A percentile compares a stretch with the other conserved stretches of the same genome.
Conservation (phyloP, 2,113 vertebrate species). For the Fregetta grallaria region DNA sequence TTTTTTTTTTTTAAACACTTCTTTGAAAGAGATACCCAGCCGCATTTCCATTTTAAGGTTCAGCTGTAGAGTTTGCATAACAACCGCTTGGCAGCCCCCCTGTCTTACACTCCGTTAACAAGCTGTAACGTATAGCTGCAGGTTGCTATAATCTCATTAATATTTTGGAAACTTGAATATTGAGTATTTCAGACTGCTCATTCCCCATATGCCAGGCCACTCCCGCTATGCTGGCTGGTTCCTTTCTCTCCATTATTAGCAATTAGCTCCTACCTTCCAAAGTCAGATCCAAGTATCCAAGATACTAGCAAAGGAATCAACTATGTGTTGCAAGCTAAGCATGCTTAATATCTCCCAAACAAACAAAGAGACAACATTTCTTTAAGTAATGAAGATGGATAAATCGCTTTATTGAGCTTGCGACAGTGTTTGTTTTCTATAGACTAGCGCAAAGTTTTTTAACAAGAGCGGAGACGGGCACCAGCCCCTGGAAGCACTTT, state of each 20-base stretch:
- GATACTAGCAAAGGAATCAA: slow-evolving; percentile 82
- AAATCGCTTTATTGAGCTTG: slow-evolving; percentile 71
- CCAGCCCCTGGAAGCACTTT: neutral
- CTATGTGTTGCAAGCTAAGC: slow-evolving; percentile 77
- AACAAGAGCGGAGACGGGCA: neutral
- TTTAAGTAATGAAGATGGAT: slow-evolving; percentile 79
- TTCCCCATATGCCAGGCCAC: slow-evolving; percentile 88
- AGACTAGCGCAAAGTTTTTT: slow-evolving; percentile 35
- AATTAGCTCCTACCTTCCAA: slow-evolving; percentile 84
- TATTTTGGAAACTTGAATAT: slow-evolving; percentile 85
- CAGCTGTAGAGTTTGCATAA: slow-evolving; percentile 72
- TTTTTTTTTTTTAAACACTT: neutral
- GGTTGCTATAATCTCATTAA: slow-evolving; percentile 88
- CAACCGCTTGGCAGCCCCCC: slow-evolving; percentile 67
- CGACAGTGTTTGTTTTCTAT: slow-evolving; percentile 49
- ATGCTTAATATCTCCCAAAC: slow-evolving; percentile 80
- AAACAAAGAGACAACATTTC: slow-evolving; percentile 76
- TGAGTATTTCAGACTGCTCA: slow-evolving; percentile 81
- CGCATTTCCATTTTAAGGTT: slow-evolving; percentile 69
- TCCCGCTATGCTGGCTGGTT: slow-evolving; percentile 83
- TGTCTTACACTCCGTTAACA: slow-evolving; percentile 76
- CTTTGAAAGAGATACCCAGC: slow-evolving; percentile 55
- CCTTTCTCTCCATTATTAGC: slow-evolving; percentile 84
- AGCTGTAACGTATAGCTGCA: slow-evolving; percentile 84
- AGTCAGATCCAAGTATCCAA: slow-evolving; percentile 84